Evolutionary conservation across 1,140 invertebrate species (phyloP), one percentile per base, ranked within the genome.

Genomic region (Diabrotica undecimpunctata): DNA sequence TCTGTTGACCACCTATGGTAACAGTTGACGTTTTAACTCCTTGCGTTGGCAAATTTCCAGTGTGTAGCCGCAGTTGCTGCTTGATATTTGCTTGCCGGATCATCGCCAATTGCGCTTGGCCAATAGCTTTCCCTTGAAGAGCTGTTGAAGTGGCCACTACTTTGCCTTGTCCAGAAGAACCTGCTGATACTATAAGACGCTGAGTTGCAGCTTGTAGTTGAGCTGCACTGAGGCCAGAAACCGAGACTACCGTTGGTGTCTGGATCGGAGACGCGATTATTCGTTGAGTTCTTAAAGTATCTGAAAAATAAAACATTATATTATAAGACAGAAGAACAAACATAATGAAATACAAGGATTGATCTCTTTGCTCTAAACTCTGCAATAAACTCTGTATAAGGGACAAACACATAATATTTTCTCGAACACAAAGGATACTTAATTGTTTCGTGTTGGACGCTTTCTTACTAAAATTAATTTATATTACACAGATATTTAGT

Each of bases 181-280:
- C 68, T n/a, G 71, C 78, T 14, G 77, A 78, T 0, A 81, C 79
- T 66, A 84, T 82, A 35, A 80, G 68, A 39, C 83, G 78, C 37
- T 83, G 74, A 46, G 82, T 80, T 0, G 82, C 75, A 7, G 77
- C 77, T 69, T 83, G 82, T 13, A 84, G 74, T 62, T 83, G 80
- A 0, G 80, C 76, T 6, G 78, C 72, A 51, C 75, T 77, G 0
- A 82, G 74, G 66, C 74, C 75, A 38, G 81, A 78, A 7, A 78
- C 75, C 2, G 80, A 79, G 0, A 83, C 82, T 52, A 83, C 81
- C 0, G 81, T 78, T 25, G 80, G 76, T 14, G 76, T 78, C 54
- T 80, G 79, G 9, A 80, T 75, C 2, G 80, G 77, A 5, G 81
- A 77, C 0, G 79, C 77, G 6, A 82, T 80, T 65, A 83, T 82